phyloP scores from a whole-genome alignment of 2,797 vertebrate genomes.

The Myiothlypis chrysogaster region DNA sequence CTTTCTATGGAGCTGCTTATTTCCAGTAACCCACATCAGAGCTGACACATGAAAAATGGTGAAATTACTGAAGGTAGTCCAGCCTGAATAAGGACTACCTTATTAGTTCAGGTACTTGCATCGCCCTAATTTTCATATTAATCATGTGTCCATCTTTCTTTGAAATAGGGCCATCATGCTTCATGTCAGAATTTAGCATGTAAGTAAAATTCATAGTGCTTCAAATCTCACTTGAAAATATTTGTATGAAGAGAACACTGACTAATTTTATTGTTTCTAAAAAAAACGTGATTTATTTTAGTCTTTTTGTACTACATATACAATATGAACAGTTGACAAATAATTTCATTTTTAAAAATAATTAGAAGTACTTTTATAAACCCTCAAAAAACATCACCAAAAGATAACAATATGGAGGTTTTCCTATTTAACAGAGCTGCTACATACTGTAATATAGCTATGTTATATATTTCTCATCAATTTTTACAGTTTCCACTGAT shows the following conservation, averaged over 20 bases:
- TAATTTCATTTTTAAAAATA: background rate
- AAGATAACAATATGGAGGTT: slow-evolving; percentile 35
- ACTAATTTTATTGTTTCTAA: slow-evolving; percentile 74
- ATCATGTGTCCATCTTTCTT: slow-evolving; percentile 88
- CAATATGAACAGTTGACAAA: background rate
- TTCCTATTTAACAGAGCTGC: slow-evolving; percentile 57
- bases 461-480: slow-evolving; percentile 84
- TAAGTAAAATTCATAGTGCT: slow-evolving; percentile 87
- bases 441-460: slow-evolving; percentile 51
- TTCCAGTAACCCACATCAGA: slow-evolving; percentile 84
- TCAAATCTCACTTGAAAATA: slow-evolving; percentile 83
- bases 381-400: background rate
- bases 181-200: slow-evolving; percentile 82
- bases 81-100: slow-evolving; percentile 93
- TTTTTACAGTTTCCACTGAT: slow-evolving; percentile 89
- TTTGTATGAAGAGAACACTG: slow-evolving; percentile 74
- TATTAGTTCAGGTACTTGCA: slow-evolving; percentile 98
- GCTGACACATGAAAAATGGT: slow-evolving; percentile 97
- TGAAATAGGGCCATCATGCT: slow-evolving; percentile 81
- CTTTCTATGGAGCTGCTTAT: slow-evolving; percentile 77
- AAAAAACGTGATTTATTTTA: slow-evolving; percentile 51
- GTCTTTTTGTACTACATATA: background rate
- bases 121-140: slow-evolving; percentile 97
- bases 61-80: slow-evolving; percentile 90
- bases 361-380: background rate